Conservation (phyloP, 2,888 invertebrate species). For the Flabesymbios commensalis region DNA sequence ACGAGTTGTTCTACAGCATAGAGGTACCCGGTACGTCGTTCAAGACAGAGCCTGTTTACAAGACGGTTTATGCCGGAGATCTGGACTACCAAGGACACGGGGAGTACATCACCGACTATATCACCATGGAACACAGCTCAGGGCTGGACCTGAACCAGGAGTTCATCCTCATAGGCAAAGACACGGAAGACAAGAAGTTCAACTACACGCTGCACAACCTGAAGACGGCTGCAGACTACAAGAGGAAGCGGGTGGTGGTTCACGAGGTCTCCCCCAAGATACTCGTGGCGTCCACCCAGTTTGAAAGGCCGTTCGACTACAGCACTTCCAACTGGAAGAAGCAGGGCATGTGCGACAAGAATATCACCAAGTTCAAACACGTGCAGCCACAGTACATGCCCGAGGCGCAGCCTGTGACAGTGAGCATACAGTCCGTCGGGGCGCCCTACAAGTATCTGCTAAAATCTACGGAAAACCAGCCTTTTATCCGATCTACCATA, state of each 20-base stretch:
- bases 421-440: slow-evolving; percentile 16
- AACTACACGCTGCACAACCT: slow-evolving; percentile 29
- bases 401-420: slow-evolving; percentile 24
- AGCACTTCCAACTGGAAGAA: slow-evolving; percentile 33
- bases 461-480: slow-evolving; percentile 38
- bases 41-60: slow-evolving; percentile 28
- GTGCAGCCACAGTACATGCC: slow-evolving; percentile 22
- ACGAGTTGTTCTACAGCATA: slow-evolving; percentile 35
- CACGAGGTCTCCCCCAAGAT: slow-evolving; percentile 35
- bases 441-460: slow-evolving; percentile 37
- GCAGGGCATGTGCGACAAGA: slow-evolving; percentile 33
- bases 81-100: slow-evolving; percentile 29
- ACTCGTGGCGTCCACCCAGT: slow-evolving; percentile 40
- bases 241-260: slow-evolving; percentile 21
- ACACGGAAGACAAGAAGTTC: slow-evolving; percentile 18
- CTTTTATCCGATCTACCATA: slow-evolving; percentile 47
- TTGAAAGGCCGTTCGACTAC: slow-evolving; percentile 44
- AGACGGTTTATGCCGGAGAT: slow-evolving; percentile 27
- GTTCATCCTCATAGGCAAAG: slow-evolving; percentile 48
- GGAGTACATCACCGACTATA: slow-evolving; percentile 37
- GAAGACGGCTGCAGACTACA: slow-evolving; percentile 26
- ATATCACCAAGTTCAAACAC: slow-evolving; percentile 26
- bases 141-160: slow-evolving; percentile 42
- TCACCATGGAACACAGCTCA: slow-evolving; percentile 41
- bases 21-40: slow-evolving; percentile 26